Evolutionary conservation across 2,797 vertebrate genomes (phyloP), one percentile per base, ranked within the genome.

Genomic region (Gadopsis bispinosus): DNA sequence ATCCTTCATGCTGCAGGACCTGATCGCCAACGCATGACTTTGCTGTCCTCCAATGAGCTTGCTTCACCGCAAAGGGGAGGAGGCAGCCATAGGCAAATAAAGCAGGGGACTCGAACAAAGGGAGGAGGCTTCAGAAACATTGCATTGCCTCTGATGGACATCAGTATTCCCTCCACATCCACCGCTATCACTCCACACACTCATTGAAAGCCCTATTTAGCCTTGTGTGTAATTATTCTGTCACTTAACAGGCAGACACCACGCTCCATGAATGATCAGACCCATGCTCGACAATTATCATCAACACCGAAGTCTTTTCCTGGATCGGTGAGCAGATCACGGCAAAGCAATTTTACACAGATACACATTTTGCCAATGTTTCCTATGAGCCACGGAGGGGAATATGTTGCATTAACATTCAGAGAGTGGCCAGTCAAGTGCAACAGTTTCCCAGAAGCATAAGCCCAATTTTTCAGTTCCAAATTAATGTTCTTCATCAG

Each of bases 211-310:
- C 55, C 66, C 88, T 72, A 88, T 91, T 89, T 90, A 90, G 78
- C 63, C 69, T 69, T 22, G 69, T 83, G 85, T 91, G 90, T 94
- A 95, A 95, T 95, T 95, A 95, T 92, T 89, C 89, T 92, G 93
- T 95, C 94, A 93, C 74, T 93, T 93, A 86, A 92, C 92, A 84
- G 85, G 71, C 87, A 90, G 84, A 81, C 87, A 90, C 77, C 78
- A 64, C 16, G 69, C 85, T 81, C 81, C 81, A 65, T 80, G 83
- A 91, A 92, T 79, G 84, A 87, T 82, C 89, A 80, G 75, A 79
- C 75, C 79, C 55, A 64, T 85, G 79, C 87, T 80, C 58, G 9
- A 88, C 83, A 93, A 93, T 94, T 90, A 93, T 83, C 81, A 84
- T 83, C 86, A 84, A 75, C 83, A 87, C 64, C 79, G 65, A 64